Evolutionary conservation across 2,888 invertebrate genomes (phyloP).

Genomic region (Trachelus troglodyta): DNA sequence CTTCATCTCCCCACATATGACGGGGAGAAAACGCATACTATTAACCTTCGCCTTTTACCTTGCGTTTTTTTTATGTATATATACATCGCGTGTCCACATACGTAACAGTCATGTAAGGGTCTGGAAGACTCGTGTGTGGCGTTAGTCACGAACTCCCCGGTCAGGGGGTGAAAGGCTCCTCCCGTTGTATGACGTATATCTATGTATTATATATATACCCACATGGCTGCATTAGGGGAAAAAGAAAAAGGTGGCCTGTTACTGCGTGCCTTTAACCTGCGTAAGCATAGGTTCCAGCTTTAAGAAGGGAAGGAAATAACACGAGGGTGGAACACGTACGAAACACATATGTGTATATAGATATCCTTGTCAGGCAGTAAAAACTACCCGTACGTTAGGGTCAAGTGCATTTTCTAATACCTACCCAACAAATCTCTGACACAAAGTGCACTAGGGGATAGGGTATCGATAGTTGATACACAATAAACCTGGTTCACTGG

Average conservation of each 20-base stretch:
- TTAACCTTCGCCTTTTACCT: background rate
- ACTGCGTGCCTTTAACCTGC: background rate
- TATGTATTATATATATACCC: constrained; percentile 1
- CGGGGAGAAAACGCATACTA: background rate
- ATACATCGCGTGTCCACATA: background rate
- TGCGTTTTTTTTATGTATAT: background rate
- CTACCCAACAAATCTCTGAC: background rate
- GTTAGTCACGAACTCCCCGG: constrained; percentile 22
- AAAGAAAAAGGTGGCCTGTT: background rate
- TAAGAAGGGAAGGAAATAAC: background rate
- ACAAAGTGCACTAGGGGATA: background rate
- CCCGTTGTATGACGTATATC: background rate
- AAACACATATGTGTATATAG: background rate
- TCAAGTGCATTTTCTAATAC: constrained; percentile 20
- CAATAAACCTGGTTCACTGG: background rate
- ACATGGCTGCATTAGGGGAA: constrained; percentile 12
- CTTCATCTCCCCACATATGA: background rate
- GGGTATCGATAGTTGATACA: background rate
- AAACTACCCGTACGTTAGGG: constrained; percentile 5
- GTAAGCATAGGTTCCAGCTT: background rate
- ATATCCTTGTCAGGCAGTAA: background rate
- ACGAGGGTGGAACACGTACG: background rate
- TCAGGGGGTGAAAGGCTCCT: constrained; percentile 18
- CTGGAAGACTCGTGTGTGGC: constrained; percentile 3
- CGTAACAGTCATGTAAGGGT: background rate